Percentiles rank a stretch among this genome's conserved stretches.
Conservation (phyloP, 2,888 invertebrate genomes). For the Spatulosminthurus flaviceps region DNA sequence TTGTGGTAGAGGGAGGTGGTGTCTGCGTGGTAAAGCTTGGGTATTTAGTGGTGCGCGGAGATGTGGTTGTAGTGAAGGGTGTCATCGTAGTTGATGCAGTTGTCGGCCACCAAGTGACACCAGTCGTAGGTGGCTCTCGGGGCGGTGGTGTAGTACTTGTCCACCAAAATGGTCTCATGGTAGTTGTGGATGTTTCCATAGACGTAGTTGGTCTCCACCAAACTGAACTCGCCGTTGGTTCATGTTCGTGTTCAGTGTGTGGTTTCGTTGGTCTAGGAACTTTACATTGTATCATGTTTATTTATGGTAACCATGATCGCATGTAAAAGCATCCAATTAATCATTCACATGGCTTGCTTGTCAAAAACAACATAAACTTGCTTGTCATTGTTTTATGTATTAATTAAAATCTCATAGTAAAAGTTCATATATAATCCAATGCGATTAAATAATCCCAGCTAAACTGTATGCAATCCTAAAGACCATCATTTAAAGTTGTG, state of each 20-base stretch:
- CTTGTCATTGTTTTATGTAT: too few relatives aligned
- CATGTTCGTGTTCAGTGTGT: slow-evolving; percentile 67
- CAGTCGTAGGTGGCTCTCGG: slow-evolving; percentile 9
- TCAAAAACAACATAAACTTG: too few relatives aligned
- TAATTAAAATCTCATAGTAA: too few relatives aligned
- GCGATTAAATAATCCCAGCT: too few relatives aligned
- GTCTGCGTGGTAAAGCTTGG: slow-evolving; percentile 49
- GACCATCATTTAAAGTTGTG: too few relatives aligned
- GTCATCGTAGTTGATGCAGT: slow-evolving; percentile 72
- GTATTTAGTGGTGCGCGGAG: slow-evolving; percentile 44
- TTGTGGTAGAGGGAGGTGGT: slow-evolving; percentile 26
- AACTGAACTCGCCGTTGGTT: slow-evolving; percentile 47
- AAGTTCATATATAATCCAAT: too few relatives aligned
- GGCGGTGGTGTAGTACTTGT: slow-evolving; percentile 19
- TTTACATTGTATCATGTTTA: slow-evolving; percentile 65
- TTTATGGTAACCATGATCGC: too few relatives aligned
- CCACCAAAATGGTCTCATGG: slow-evolving; percentile 52
- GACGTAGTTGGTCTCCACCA: slow-evolving; percentile 48
- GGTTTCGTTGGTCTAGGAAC: slow-evolving; percentile 69
- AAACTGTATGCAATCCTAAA: too few relatives aligned
- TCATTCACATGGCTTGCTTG: too few relatives aligned
- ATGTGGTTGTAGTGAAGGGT: slow-evolving; percentile 77
- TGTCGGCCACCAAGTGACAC: slow-evolving; percentile 43
- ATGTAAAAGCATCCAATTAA: too few relatives aligned
- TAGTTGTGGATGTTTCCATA: slow-evolving; percentile 39